Percentiles rank a stretch among this genome's conserved stretches.
Conservation (phyloP, 2,888 invertebrate genomes). For the Ectemnius cavifrons region DNA sequence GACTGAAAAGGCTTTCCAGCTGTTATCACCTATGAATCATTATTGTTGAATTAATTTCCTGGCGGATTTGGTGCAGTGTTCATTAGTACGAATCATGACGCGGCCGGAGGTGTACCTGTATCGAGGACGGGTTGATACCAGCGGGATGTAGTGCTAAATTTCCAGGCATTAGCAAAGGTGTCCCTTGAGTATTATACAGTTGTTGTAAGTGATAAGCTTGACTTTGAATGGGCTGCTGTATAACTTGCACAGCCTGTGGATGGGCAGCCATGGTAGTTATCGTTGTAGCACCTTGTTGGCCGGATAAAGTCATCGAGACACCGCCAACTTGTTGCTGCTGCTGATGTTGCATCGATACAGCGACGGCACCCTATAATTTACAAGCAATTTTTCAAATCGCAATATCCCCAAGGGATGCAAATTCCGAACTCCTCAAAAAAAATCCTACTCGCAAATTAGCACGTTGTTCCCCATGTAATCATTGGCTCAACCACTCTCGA, state of each 20-base stretch:
- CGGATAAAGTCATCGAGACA: slow-evolving; percentile 76
- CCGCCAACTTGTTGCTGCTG: slow-evolving; percentile 79
- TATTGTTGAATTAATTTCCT: slow-evolving; percentile 45
- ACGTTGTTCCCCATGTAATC: too few species aligned
- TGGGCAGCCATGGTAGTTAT: slow-evolving; percentile 89
- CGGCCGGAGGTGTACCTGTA: slow-evolving; percentile 79
- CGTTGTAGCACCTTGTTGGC: slow-evolving; percentile 80
- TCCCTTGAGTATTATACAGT: slow-evolving; percentile 89
- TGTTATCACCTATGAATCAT: slow-evolving; percentile 84
- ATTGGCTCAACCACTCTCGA: background rate
- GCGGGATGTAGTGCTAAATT: slow-evolving; percentile 87
- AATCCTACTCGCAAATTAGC: too few species aligned
- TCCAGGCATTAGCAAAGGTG: slow-evolving; percentile 88
- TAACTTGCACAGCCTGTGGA: slow-evolving; percentile 88
- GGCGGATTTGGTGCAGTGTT: background rate
- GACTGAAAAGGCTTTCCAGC: slow-evolving; percentile 90
- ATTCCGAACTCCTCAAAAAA: too few species aligned
- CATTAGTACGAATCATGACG: too few species aligned
- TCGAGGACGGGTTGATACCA: slow-evolving; percentile 87
- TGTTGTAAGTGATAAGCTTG: slow-evolving; percentile 87
- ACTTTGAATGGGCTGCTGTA: slow-evolving; percentile 89
- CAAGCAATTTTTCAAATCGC: slow-evolving; percentile 15
- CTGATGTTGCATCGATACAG: slow-evolving; percentile 79
- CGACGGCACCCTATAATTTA: slow-evolving; percentile 72
- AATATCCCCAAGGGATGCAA: background rate